phyloP scores from a whole-genome alignment of 2,888 invertebrate species.

The Hemistola chrysoprasaria region DNA sequence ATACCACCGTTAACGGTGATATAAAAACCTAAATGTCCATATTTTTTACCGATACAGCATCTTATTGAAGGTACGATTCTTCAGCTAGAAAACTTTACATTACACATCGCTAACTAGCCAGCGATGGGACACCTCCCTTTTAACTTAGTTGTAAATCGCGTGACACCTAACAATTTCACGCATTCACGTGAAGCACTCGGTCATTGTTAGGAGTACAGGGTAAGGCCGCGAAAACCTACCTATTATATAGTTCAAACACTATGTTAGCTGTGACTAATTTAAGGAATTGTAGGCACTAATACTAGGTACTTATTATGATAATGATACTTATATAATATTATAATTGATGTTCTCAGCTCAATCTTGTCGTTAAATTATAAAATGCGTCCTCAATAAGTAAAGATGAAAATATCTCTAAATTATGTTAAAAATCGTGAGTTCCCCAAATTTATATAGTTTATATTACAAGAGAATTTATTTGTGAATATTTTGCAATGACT shows the following conservation, averaged over 20 bases:
- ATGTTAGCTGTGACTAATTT: conserved; percentile 42
- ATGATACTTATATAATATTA: too few species aligned
- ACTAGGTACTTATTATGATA: conserved; percentile 20
- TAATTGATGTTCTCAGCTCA: conserved; percentile 28
- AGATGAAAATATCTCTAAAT: conserved; percentile 8
- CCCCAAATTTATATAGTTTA: too few species aligned
- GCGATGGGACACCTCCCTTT: too few species aligned
- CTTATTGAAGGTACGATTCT: too few species aligned
- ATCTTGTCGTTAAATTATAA: conserved; percentile 18
- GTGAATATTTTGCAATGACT: conserved; percentile 6
- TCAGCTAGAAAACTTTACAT: too few species aligned
- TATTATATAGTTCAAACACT: conserved; percentile 30
- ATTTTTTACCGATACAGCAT: too few species aligned
- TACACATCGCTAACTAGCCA: too few species aligned
- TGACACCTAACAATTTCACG: conserved; percentile 21
- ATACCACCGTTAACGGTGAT: too few species aligned
- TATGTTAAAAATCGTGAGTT: too few species aligned
- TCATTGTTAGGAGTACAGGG: conserved; percentile 32
- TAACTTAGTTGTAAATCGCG: conserved; percentile 15
- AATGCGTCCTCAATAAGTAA: conserved; percentile 8
- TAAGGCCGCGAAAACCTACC: conserved; percentile 28
- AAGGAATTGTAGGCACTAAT: conserved; percentile 25
- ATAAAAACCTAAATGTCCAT: too few species aligned
- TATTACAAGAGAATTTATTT: conserved; percentile 8
- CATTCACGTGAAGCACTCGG: conserved; percentile 3